Base-by-base conservation (phyloP, 2,113 vertebrate species). In the Fregata magnificens region DNA sequence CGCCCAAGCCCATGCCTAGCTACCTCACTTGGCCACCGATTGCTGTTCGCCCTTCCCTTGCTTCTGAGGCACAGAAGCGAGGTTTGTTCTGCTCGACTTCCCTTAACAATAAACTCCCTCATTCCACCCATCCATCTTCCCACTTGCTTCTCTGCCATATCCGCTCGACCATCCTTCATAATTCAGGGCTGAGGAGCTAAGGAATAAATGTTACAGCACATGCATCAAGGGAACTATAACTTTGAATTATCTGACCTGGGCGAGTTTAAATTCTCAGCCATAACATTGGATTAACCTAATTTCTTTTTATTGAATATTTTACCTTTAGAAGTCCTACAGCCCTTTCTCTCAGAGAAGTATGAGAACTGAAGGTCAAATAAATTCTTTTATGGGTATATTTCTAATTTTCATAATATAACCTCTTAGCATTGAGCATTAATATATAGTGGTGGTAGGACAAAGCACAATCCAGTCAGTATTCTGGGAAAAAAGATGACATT, bases 281-380 rank as follows among this genome's bases (percentile, higher is more conserved):
- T 94, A 97, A 96, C 94, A 95, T 83, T 95, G 95, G 95, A 97
- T 97, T 97, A 97, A 97, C 93, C 89, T 96, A 91, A 94, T 95
- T 96, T 95, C 86, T 92, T 87, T 97, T 95, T 95, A 95, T 97
- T 94, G 81, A 95, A 90, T 94, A 93, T 94, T 95, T 95, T 95
- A 88, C 84, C 87, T 96, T 94, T 93, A 62, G 77, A 95, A 96
- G 86, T 86, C 93, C 88, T 88, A 69, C 81, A 95, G 87, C 16
- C 66, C 38, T 42, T 89, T 92, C 87, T 92, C 86, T 90, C 73
- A 22, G 53, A 79, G 95, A 97, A 93, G 94, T 86, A 93, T 28
- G 70, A 90, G 93, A 94, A 77, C 26, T 93, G 96, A 97, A 97
- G 95, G 96, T 97, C 90, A 92, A 86, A 97, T 70, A 95, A 93